Evolutionary conservation across 2,888 invertebrate genomes (phyloP).

Genomic region (Lycia hirtaria): DNA sequence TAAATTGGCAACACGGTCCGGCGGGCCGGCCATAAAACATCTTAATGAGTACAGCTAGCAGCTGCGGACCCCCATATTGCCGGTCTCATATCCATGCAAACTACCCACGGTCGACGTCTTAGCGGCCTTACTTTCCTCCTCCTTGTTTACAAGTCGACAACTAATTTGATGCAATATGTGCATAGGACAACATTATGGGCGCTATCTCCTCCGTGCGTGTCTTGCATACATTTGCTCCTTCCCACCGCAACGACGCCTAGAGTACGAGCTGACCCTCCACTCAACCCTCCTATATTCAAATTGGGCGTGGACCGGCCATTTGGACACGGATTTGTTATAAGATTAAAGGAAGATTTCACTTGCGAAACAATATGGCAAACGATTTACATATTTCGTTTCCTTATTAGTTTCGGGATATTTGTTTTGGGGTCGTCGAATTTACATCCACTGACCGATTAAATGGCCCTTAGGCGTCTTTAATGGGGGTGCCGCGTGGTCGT

Average conservation of each 20-base stretch:
- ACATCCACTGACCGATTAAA: slow-evolving; percentile 86
- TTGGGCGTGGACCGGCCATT: slow-evolving; percentile 82
- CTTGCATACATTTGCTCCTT: slow-evolving; percentile 83
- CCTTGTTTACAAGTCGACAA: slow-evolving; percentile 84
- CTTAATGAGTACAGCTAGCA: slow-evolving; percentile 85
- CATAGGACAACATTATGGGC: slow-evolving; percentile 84
- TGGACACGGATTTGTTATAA: slow-evolving; percentile 86
- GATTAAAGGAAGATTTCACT: slow-evolving; percentile 87
- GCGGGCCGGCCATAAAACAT: slow-evolving; percentile 85
- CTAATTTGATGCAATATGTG: slow-evolving; percentile 87
- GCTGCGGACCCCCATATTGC: slow-evolving; percentile 84
- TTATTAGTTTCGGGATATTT: slow-evolving; percentile 86
- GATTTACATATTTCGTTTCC: slow-evolving; percentile 86
- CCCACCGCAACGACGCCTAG: slow-evolving; percentile 66
- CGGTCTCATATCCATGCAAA: slow-evolving; percentile 86
- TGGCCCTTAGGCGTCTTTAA: slow-evolving; percentile 86
- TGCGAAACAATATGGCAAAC: slow-evolving; percentile 85
- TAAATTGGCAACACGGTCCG: slow-evolving; percentile 85
- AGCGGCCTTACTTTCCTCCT: slow-evolving; percentile 80
- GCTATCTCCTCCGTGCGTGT: slow-evolving; percentile 83
- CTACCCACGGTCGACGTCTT: slow-evolving; percentile 81
- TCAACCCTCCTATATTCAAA: slow-evolving; percentile 83
- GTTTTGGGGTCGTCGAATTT: slow-evolving; percentile 84
- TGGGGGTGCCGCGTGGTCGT: slow-evolving; percentile 85
- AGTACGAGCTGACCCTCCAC: slow-evolving; percentile 73